Percentiles rank a stretch among this genome's conserved stretches.
phyloP scores from a whole-genome alignment of 53 echinoderm and acorn worm species.

The Apostichopus leukothele region DNA sequence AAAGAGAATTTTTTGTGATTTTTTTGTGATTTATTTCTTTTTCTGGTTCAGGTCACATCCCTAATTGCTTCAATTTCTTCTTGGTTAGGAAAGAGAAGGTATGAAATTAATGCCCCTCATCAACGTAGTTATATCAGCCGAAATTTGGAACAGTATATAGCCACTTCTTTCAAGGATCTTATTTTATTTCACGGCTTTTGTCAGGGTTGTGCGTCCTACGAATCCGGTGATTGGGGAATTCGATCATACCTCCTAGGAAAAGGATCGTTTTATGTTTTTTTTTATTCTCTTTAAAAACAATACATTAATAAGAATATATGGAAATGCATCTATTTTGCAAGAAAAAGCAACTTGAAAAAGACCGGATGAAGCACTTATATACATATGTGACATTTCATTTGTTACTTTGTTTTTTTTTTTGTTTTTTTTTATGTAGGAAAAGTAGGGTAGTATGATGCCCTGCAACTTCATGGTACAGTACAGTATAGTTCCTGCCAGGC shows the following conservation, averaged over 20 bases:
- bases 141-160: conserved; percentile 19
- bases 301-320: neutral
- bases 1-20: neutral
- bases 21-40: neutral
- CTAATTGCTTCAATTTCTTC: conserved; percentile 4
- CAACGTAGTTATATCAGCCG: neutral
- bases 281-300: no score
- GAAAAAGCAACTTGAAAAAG: neutral
- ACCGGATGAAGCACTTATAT: neutral
- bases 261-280: neutral
- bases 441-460: neutral
- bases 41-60: conserved; percentile 28
- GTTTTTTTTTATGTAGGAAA: neutral
- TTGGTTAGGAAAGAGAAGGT: neutral
- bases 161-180: conserved; percentile 28
- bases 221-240: neutral
- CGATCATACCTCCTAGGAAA: neutral
- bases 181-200: conserved; percentile 6
- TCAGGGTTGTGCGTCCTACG: conserved; percentile 29
- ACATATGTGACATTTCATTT: neutral
- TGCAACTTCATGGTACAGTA: neutral
- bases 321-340: neutral
- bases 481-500: no score
- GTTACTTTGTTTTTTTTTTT: neutral
- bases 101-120: conserved; percentile 3